Evolutionary conservation across 2,888 invertebrate genomes (phyloP), one percentile per base, ranked within the genome.

Genomic region (Heliconius ismenius): DNA sequence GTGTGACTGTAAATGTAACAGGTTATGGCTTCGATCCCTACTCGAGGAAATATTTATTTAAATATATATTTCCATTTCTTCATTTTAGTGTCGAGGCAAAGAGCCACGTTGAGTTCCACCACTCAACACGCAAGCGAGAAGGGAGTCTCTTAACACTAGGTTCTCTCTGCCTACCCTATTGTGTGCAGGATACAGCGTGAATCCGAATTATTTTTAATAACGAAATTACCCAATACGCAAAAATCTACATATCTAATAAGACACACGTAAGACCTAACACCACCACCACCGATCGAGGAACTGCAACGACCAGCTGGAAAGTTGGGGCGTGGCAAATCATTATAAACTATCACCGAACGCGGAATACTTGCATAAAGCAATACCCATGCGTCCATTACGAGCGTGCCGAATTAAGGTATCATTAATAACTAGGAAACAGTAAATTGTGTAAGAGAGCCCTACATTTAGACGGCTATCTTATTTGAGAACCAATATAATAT

Each of bases 401-500:
- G 82, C 81, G 83, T 81, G 81, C 80, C 81, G 79, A 83, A 84
- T 84, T 83, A 83, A 81, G 81, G 81, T 83, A 83, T 83, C 82
- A 84, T 83, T 83, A 83, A 83, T 83, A 82, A 85, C 83, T 77
- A 86, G 86, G 85, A 84, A 85, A 84, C 81, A 79, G 78, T 81
- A 76, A 81, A 84, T 84, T 84, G 83, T 82, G 83, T 81, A 85
- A 85, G 83, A 82, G 81, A 84, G 84, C 84, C 83, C 83, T 85
- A 84, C 83, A 89, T 90, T 89, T 86, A 83, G 88, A 85, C 85
- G 78, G 74, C 85, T 87, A 87, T 88, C 87, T 84, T 80, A 82
- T 83, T 83, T 81, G 79, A 76, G 74, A 79, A 79, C 76, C 78
- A 79, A 78, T 79, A 18, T 81, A 82, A 81, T 79, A 76, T 75